Conservation (phyloP, 2,797 vertebrate species). For the Gymnodraco acuticeps region DNA sequence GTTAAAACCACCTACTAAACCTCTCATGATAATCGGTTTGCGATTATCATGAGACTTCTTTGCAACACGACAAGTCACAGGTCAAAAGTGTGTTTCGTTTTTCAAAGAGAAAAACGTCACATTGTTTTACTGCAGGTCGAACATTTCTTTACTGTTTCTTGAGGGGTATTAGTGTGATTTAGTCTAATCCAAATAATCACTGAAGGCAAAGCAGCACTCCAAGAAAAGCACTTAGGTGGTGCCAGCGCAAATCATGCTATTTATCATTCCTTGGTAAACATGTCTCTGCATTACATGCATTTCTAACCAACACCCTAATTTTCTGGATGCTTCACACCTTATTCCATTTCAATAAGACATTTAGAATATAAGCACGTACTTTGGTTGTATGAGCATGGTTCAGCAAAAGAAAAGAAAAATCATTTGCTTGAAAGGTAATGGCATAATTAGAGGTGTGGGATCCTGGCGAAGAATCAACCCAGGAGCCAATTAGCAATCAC, state of each 20-base stretch:
- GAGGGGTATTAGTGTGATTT: constrained; percentile 50
- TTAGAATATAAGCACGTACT: constrained; percentile 45
- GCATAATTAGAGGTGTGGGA: constrained; percentile 66
- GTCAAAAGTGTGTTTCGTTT: background rate
- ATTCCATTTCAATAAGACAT: constrained; percentile 41
- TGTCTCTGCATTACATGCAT: constrained; percentile 71
- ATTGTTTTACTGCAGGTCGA: constrained; percentile 39
- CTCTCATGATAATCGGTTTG: background rate
- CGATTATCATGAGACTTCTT: background rate
- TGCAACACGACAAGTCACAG: background rate
- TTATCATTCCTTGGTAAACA: constrained; percentile 77
- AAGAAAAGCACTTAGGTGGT: constrained; percentile 64
- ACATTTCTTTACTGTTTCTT: constrained; percentile 37
- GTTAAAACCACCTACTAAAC: background rate
- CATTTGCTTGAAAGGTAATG: constrained; percentile 49
- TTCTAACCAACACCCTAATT: constrained; percentile 67
- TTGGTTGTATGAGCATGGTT: constrained; percentile 34
- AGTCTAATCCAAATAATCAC: constrained; percentile 66
- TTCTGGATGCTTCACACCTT: constrained; percentile 64
- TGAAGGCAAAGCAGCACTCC: constrained; percentile 56
- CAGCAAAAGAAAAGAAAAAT: constrained; percentile 29
- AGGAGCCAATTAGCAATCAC: constrained; percentile 38
- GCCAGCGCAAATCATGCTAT: constrained; percentile 66
- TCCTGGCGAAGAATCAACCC: constrained; percentile 52
- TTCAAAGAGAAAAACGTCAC: constrained; percentile 2